A percentile compares a stretch with the other conserved stretches of the same genome.
Conservation (phyloP, 2,888 invertebrate genomes). For the Volucella inanis region DNA sequence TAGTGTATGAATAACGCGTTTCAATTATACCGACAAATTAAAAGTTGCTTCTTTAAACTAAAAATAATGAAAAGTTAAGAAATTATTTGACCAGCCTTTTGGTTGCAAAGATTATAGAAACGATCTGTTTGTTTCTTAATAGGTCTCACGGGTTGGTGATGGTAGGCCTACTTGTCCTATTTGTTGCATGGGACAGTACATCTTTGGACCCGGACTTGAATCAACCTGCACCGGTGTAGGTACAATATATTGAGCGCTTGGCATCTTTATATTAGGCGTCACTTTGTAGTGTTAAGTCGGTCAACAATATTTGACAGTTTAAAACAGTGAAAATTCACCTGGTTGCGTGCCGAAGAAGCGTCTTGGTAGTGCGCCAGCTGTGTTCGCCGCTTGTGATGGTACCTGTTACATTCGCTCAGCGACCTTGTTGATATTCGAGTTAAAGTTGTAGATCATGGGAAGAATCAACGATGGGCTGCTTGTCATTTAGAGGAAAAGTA, state of each 20-base stretch:
- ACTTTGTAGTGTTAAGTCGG: constrained; percentile 91
- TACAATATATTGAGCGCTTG: constrained; percentile 80
- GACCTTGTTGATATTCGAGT: constrained; percentile 92
- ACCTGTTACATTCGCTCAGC: constrained; percentile 91
- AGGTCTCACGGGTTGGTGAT: constrained; percentile 80
- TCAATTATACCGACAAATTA: too few relatives aligned
- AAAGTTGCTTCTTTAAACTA: constrained; percentile 31
- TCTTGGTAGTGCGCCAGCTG: constrained; percentile 87
- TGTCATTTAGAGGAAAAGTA: constrained; percentile 93
- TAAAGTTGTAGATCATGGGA: constrained; percentile 95
- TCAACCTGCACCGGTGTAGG: too few relatives aligned
- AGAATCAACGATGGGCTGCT: constrained; percentile 90
- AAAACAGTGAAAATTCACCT: constrained; percentile 95
- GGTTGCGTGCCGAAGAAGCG: constrained; percentile 88
- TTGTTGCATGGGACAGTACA: too few relatives aligned
- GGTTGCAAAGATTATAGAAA: constrained; percentile 50
- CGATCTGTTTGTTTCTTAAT: constrained; percentile 78
- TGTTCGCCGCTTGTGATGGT: constrained; percentile 85
- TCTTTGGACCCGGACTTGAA: too few relatives aligned
- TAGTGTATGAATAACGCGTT: too few relatives aligned
- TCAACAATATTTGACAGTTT: constrained; percentile 93
- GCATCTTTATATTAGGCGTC: constrained; percentile 85
- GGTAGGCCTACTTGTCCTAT: too few relatives aligned
- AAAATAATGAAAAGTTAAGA: constrained; percentile 43
- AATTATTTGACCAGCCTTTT: constrained; percentile 65